Conservation (phyloP, 2,888 invertebrate genomes). For the Hypena proboscidalis region DNA sequence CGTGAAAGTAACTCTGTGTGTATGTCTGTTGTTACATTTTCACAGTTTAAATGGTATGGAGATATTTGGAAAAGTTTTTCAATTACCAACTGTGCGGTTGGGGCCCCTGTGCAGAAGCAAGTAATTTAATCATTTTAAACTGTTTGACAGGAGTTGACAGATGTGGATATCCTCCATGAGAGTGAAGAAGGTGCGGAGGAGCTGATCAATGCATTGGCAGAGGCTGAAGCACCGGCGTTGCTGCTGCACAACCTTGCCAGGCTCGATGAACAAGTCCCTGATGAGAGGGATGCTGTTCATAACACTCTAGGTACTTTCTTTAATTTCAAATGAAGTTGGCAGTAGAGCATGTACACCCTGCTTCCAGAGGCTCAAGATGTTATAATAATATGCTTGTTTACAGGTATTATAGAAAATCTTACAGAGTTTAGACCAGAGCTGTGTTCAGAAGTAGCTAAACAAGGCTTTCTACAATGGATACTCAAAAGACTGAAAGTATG, state of each 20-base stretch:
- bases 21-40: too few relatives aligned
- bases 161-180: conserved; percentile 97
- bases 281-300: conserved; percentile 98
- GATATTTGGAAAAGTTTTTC: too few relatives aligned
- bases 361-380: too few relatives aligned
- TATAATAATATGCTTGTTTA: conserved; percentile 16
- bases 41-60: too few relatives aligned
- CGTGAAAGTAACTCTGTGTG: too few relatives aligned
- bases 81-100: too few relatives aligned
- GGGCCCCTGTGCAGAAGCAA: too few relatives aligned
- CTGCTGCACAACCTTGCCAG: conserved; percentile 97
- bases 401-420: conserved; percentile 97
- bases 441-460: conserved; percentile 93
- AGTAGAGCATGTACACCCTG: too few relatives aligned
- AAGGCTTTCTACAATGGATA: conserved; percentile 96
- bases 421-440: conserved; percentile 95
- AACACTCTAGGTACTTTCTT: conserved; percentile 90
- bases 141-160: conserved; percentile 92
- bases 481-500: conserved; percentile 92
- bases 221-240: conserved; percentile 95
- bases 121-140: too few relatives aligned
- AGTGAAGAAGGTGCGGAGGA: conserved; percentile 96
- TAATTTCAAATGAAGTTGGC: neutral
- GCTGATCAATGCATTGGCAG: conserved; percentile 94
- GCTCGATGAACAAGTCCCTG: conserved; percentile 96